phyloP scores from a whole-genome alignment of 2,113 vertebrate species.

The Atlantisia rogersi region DNA sequence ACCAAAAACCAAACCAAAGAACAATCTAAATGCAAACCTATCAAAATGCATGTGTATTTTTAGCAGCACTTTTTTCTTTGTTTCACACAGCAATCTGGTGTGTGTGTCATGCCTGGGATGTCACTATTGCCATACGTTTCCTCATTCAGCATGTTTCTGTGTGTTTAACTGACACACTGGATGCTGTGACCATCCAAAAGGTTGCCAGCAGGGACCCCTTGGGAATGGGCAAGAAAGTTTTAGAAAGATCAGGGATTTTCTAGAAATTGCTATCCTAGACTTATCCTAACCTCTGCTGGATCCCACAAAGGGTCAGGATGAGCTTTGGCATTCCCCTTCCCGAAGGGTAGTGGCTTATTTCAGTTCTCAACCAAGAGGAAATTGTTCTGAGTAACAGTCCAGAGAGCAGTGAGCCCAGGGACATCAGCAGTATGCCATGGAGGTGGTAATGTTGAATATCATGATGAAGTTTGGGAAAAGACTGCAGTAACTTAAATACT shows the following conservation, averaged over 20 bases:
- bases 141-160: slow-evolving; percentile 18
- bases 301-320: neutral
- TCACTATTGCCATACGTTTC: neutral
- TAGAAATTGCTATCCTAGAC: neutral
- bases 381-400: neutral
- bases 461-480: neutral
- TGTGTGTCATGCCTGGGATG: neutral
- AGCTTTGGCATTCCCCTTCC: neutral
- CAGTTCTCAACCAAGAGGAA: neutral
- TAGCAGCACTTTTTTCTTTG: slow-evolving; percentile 70
- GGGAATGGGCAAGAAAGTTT: neutral
- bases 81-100: neutral
- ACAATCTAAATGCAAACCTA: neutral
- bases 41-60: slow-evolving; percentile 27
- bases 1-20: neutral
- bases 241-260: neutral
- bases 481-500: neutral
- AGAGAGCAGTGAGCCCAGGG: neutral
- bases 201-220: neutral
- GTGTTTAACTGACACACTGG: neutral
- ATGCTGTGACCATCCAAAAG: neutral
- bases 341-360: neutral
- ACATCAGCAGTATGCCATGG: neutral
- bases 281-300: neutral
- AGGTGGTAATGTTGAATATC: neutral